Evolutionary conservation across 2,113 vertebrate species (phyloP), one percentile per base, ranked within the genome.

Genomic region (Lanius ludovicianus): DNA sequence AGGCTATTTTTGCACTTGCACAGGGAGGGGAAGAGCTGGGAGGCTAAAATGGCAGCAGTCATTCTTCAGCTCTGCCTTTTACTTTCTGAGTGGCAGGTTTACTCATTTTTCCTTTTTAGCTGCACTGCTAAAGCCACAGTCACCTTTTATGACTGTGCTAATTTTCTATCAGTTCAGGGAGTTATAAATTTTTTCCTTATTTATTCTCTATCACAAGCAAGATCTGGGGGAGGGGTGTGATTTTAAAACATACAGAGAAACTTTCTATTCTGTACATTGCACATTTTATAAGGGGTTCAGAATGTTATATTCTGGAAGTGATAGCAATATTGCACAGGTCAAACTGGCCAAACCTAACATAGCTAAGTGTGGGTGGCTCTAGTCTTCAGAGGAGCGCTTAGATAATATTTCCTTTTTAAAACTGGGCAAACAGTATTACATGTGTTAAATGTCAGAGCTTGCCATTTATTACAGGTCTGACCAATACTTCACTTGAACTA

Each of bases 151-250:
- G 93, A 95, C 86, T 47, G 25, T 81, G 93, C 91, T 97, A 95
- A 98, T 97, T 98, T 97, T 97, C 97, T 97, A 78, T 97, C 97
- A 95, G 90, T 94, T 97, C 41, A 95, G 93, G 93, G 94, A 96
- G 46, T 93, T 91, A 92, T 67, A 95, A 91, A 89, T 87, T 23
- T 93, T 86, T 87, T 88, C 95, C 79, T 60, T 96, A 70, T 84
- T 96, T 93, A 68, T 84, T 89, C 89, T 92, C 86, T 80, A 75
- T 82, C 82, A 84, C 44, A 76, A 85, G 91, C 96, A 95, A 37
- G 68, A 70, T 44, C 22, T 5, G 31, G 24, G 22, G 18, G 6
- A 4, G 24, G 18, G 50, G 39, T 6, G 2, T 5, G 57, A 27
- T 65, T 90, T 89, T 95, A 83, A 92, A 96, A 68, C n/a, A 49